A percentile compares a stretch with the other conserved stretches of the same genome.
These are phyloP conservation scores for Trichonephila clavata DNA, from an alignment of 1,140 invertebrate species.

Conservation along the genomic window DNA sequence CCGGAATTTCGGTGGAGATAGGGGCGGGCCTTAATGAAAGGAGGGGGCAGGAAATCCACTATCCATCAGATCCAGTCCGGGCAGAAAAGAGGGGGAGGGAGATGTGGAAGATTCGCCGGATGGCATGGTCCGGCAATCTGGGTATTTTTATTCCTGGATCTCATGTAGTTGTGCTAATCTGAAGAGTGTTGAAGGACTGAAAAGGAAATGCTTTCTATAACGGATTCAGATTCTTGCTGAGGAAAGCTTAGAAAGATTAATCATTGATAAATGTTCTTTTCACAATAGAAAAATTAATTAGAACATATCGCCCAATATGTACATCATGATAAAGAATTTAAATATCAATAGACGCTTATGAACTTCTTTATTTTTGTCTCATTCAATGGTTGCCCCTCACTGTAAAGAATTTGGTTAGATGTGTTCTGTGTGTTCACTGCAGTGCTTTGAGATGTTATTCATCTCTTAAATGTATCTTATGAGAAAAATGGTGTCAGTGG, in stretches of 20 bases:
- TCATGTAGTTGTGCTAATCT: not conserved
- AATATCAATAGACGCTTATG: no score
- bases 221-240: not conserved
- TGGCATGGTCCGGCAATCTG: constrained; percentile 9
- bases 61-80: constrained; percentile 24
- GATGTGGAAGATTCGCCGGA: not conserved
- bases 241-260: not conserved
- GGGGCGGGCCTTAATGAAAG: constrained; percentile 18
- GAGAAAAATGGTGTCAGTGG: no score
- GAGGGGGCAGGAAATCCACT: constrained; percentile 20
- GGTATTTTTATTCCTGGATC: constrained; percentile 35
- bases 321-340: no score
- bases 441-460: no score
- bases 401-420: no score
- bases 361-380: no score
- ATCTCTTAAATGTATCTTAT: no score
- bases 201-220: not conserved
- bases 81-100: not conserved
- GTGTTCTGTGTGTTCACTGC: no score
- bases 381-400: no score
- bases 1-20: constrained; percentile 19
- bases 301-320: no score
- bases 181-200: not conserved
- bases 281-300: no score
- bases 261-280: no score